These are phyloP conservation scores for Sigmodon hispidus DNA, from an alignment of 2,113 vertebrate species.

Conservation along the genomic window DNA sequence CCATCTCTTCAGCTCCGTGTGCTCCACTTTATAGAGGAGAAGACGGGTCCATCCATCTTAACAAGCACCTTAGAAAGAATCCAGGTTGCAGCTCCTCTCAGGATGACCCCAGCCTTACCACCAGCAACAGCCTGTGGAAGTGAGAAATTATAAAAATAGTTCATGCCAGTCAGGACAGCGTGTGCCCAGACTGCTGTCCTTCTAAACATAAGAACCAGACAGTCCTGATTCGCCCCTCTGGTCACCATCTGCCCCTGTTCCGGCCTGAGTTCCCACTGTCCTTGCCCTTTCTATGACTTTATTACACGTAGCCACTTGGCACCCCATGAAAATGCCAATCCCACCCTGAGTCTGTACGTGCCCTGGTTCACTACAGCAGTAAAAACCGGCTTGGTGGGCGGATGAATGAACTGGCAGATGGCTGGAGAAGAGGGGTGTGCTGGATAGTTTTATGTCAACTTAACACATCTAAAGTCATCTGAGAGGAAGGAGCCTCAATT, in stretches of 20 bases:
- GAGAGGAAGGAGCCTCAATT: neutral
- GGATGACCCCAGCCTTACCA: neutral
- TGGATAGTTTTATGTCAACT: neutral
- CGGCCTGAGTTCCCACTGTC: neutral
- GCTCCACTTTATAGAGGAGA: neutral
- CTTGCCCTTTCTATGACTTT: neutral
- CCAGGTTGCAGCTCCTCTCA: neutral
- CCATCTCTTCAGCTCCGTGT: neutral
- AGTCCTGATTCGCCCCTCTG: neutral
- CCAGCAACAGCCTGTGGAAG: neutral
- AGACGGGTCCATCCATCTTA: neutral
- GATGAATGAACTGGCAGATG: neutral
- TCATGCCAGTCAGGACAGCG: neutral
- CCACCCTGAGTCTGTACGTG: neutral
- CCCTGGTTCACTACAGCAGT: neutral
- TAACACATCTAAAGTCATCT: neutral
- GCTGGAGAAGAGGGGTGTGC: no score
- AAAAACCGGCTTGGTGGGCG: neutral
- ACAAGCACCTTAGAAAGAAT: slow-evolving; percentile 18
- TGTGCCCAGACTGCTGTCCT: neutral
- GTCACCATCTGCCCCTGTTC: neutral
- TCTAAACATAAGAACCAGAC: neutral
- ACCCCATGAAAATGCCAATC: neutral
- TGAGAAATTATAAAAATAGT: neutral
- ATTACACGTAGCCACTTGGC: neutral